phyloP scores from a whole-genome alignment of 2,113 vertebrate species.

The Peromyscus polionotus region DNA sequence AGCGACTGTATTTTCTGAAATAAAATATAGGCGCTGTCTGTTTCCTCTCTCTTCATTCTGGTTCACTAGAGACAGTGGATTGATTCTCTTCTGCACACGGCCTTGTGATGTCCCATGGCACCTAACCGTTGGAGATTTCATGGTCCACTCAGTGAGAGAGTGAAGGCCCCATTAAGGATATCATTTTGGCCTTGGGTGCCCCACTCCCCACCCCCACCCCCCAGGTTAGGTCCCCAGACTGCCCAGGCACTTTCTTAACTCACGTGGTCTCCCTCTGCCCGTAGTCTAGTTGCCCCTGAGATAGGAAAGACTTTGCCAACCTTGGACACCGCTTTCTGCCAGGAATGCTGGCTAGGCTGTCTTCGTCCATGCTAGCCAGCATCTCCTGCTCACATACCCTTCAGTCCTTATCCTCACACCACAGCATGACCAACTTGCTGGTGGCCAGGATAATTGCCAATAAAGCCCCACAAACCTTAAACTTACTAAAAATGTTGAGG shows the following conservation, averaged over 20 bases:
- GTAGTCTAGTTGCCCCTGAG: not conserved
- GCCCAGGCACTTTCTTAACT: fast-evolving
- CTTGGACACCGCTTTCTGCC: not conserved
- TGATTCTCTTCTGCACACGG: not conserved
- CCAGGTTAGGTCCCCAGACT: not conserved
- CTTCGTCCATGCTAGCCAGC: not conserved
- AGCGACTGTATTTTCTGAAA: not conserved
- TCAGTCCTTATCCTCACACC: not conserved
- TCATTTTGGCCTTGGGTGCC: not conserved
- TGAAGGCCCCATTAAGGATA: not conserved
- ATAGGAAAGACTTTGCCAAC: not conserved
- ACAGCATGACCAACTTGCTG: not conserved
- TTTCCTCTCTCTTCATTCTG: not conserved
- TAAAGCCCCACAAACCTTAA: not conserved
- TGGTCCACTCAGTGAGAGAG: not conserved
- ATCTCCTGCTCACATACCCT: too few relatives aligned
- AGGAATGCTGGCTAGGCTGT: not conserved
- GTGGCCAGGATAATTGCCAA: not conserved
- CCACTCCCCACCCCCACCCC: fast-evolving
- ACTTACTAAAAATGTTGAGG: not conserved
- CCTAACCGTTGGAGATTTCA: not conserved
- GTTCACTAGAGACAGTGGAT: not conserved
- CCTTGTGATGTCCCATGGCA: not conserved
- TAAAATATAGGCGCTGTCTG: not conserved
- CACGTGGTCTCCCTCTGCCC: not conserved